Conservation (phyloP, 1,140 invertebrate genomes). For the Dendrolimus punctatus region DNA sequence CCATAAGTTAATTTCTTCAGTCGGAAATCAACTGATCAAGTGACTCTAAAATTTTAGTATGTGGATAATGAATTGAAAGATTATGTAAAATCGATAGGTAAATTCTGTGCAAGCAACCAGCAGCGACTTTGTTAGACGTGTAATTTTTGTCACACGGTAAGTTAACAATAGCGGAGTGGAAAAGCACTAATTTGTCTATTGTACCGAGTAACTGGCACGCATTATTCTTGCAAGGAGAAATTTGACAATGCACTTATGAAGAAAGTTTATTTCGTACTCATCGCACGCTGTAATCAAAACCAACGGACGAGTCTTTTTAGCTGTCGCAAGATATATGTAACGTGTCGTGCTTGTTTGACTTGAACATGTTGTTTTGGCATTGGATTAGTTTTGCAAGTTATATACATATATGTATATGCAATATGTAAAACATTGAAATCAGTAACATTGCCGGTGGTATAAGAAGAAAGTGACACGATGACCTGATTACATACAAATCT, state of each 20-base stretch:
- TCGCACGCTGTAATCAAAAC: constrained; percentile 39
- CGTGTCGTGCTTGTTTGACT: background rate
- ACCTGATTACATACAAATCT: constrained; percentile 28
- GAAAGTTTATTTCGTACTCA: constrained; percentile 52
- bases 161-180: constrained; percentile 26
- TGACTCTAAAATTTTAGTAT: too few species aligned
- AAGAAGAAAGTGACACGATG: constrained; percentile 52
- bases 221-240: constrained; percentile 39
- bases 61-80: too few species aligned
- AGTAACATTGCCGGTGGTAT: constrained; percentile 22
- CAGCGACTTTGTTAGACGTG: too few species aligned
- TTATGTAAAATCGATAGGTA: too few species aligned
- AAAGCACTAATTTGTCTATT: constrained; percentile 38
- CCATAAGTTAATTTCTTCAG: too few species aligned
- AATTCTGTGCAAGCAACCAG: too few species aligned
- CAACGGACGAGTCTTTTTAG: constrained; percentile 11
- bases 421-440: constrained; percentile 11
- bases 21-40: too few species aligned
- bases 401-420: constrained; percentile 4
- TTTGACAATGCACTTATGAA: constrained; percentile 59
- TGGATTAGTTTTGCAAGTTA: constrained; percentile 2
- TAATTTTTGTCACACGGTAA: background rate
- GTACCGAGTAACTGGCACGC: constrained; percentile 24
- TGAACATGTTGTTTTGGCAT: background rate
- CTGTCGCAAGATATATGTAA: background rate